Conservation (phyloP, 2,888 invertebrate genomes). For the Conistra vaccinii region DNA sequence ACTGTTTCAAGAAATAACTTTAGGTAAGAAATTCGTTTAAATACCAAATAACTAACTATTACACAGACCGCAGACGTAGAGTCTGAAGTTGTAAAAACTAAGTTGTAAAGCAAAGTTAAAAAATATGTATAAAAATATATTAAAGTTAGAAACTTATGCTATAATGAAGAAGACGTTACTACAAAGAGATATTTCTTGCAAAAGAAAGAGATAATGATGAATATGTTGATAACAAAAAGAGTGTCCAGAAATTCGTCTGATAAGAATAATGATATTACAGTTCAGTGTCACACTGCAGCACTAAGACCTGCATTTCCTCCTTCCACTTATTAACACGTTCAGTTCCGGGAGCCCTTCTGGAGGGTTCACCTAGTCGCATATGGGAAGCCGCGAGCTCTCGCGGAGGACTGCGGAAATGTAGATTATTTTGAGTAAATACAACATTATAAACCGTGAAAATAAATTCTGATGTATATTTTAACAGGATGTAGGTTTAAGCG, state of each 20-base stretch:
- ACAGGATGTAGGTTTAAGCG: too few relatives aligned
- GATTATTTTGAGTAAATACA: too few relatives aligned
- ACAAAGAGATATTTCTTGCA: not conserved
- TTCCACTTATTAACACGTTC: too few relatives aligned
- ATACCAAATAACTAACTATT: not conserved
- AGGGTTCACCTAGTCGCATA: too few relatives aligned
- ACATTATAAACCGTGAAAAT: too few relatives aligned
- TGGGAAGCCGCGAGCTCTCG: too few relatives aligned
- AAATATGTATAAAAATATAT: constrained; percentile 3
- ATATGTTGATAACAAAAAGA: not conserved
- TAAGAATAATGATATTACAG: constrained; percentile 7
- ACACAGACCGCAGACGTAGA: not conserved
- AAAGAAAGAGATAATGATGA: not conserved
- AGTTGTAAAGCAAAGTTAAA: not conserved
- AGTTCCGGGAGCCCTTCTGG: too few relatives aligned
- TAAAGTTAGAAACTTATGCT: not conserved
- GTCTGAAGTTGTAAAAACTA: not conserved
- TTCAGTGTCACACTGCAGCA: too few relatives aligned
- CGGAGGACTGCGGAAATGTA: too few relatives aligned
- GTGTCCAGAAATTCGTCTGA: not conserved
- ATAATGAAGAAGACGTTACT: not conserved
- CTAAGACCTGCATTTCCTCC: too few relatives aligned
- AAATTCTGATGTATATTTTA: too few relatives aligned
- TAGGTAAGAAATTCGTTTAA: not conserved
- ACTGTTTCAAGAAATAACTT: not conserved